Base-by-base conservation (phyloP, 1,140 invertebrate genomes). In the Sminthurinus signatus region DNA sequence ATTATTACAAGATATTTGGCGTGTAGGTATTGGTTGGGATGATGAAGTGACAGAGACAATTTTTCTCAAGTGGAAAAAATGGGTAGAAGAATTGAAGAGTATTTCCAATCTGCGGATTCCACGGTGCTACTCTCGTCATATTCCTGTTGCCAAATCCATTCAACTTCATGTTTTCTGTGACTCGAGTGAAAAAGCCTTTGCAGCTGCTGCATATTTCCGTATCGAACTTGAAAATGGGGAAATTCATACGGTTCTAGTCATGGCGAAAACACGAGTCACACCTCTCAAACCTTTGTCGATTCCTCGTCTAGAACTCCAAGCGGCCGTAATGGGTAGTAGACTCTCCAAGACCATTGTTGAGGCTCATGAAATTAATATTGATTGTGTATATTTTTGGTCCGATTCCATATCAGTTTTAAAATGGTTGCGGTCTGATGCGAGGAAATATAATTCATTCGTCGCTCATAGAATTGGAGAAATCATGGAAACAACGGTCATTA, bases 291-390 rank as follows among this genome's bases (percentile, higher is more conserved):
- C 62, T 0, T 52, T 75, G 29, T 74, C 75, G 0, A 75, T 79
- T 28, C 77, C 78, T 0, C 64, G 75, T 28, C 60, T 80, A 3
- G 77, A 80, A 65, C 68, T 80, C 0, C 71, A 76, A 58, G 78
- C 75, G 8, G 77, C 77, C 0, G 52, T 77, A 1, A 44, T 78
- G n/a, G 75, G 73, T 1, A 69, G 65, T 1, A 64, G 73, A 27
- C 17, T 79, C 15, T 69, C 70, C 2, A 23, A 32, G 5, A 32
- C 39, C 3, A 54, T 68, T 5, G 39, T 27, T 27, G n/a, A 43
- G n/a, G 32, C 52, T 21, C 57, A 55, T 2, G 32, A 62, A 10
- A 3, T 65, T 1, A 28, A 56, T 21, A 52, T 72, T 14, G 15
- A 58, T 14, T 21, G 14, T 12, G 51, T 19, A 12, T 27, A 14